These are phyloP conservation scores for Epinephelus cyanopodus DNA, from an alignment of 2,113 vertebrate species.

Conservation along the genomic window DNA sequence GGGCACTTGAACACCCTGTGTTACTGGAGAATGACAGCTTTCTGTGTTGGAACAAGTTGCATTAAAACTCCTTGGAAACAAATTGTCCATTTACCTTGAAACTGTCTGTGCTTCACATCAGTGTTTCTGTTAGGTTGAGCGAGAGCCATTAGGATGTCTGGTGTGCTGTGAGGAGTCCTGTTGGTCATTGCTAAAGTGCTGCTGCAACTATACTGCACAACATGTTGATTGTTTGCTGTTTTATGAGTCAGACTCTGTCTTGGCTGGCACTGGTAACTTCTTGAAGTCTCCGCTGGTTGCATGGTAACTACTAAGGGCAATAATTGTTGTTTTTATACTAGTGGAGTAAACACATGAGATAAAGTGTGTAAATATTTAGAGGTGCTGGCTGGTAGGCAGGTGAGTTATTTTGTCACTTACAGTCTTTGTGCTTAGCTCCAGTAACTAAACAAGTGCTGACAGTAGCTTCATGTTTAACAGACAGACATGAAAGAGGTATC, in stretches of 20 bases:
- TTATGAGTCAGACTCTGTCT: background rate
- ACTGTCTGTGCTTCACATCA: background rate
- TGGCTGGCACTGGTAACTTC: background rate
- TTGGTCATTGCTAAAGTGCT: background rate
- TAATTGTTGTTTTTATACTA: background rate
- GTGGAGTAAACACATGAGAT: background rate
- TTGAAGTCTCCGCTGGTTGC: background rate
- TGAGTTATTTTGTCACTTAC: background rate
- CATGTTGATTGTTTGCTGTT: background rate
- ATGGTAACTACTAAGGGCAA: background rate
- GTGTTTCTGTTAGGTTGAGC: background rate
- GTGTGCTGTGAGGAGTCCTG: background rate
- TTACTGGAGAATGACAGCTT: background rate
- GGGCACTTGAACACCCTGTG: background rate
- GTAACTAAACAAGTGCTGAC: background rate
- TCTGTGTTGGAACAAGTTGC: background rate
- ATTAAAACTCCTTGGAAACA: background rate
- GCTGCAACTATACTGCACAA: background rate
- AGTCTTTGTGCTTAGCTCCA: background rate
- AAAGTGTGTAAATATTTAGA: background rate
- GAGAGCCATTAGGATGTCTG: background rate
- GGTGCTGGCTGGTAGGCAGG: background rate
- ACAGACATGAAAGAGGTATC: background rate
- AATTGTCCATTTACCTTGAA: conserved; percentile 3
- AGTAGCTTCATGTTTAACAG: background rate